These are phyloP conservation scores for Campoletis sonorensis DNA, from an alignment of 1,140 invertebrate genomes.

Conservation along the genomic window DNA sequence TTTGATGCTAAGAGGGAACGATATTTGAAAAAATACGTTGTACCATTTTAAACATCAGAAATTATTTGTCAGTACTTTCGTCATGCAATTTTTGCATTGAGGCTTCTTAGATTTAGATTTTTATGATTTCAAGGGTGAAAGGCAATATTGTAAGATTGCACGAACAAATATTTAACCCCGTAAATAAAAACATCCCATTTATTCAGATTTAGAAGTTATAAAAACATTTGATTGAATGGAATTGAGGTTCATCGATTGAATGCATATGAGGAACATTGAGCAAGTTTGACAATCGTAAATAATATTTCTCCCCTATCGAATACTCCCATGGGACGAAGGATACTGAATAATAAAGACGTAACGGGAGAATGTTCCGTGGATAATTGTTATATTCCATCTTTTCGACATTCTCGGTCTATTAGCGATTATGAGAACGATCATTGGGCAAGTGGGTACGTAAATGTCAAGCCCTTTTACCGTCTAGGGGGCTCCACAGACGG, in stretches of 20 bases:
- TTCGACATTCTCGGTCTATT: slow-evolving; percentile 55
- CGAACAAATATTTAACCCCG: too few relatives aligned
- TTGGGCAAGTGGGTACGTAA: slow-evolving; percentile 70
- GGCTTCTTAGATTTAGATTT: too few relatives aligned
- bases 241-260: not conserved
- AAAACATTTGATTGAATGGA: not conserved
- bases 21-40: too few relatives aligned
- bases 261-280: not conserved
- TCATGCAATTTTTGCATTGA: too few relatives aligned
- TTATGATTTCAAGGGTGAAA: too few relatives aligned
- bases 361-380: slow-evolving; percentile 39
- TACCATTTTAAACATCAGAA: too few relatives aligned
- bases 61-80: too few relatives aligned
- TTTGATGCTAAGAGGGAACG: too few relatives aligned
- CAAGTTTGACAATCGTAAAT: slow-evolving; percentile 22
- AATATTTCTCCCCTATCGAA: slow-evolving; percentile 26
- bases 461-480: slow-evolving; percentile 69
- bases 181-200: too few relatives aligned
- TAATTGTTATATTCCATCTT: slow-evolving; percentile 59
- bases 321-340: slow-evolving; percentile 28
- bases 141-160: too few relatives aligned
- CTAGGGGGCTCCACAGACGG: slow-evolving; percentile 63
- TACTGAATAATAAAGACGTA: slow-evolving; percentile 40
- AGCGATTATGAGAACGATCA: slow-evolving; percentile 64
- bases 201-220: too few relatives aligned